Conservation (phyloP, 2,888 invertebrate genomes). For the Aricia artaxerxes region DNA sequence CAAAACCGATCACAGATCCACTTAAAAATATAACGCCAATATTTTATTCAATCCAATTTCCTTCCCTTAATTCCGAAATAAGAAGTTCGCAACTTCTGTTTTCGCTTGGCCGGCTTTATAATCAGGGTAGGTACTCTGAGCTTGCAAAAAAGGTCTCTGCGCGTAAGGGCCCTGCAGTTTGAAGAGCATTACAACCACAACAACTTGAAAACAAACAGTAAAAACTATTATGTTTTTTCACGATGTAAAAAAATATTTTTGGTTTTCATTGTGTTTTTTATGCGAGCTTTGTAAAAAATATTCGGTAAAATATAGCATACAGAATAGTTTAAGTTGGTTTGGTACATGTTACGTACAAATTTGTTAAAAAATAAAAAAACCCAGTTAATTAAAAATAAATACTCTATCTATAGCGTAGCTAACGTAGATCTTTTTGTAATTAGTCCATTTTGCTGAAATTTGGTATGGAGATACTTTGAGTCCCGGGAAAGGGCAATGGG, state of each 20-base stretch:
- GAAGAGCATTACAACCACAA: slow-evolving; percentile 2
- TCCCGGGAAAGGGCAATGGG: too few species aligned
- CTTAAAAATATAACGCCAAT: neutral
- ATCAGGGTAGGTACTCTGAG: slow-evolving; percentile 1
- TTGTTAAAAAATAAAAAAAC: neutral
- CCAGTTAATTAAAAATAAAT: too few species aligned
- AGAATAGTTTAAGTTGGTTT: neutral
- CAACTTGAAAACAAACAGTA: slow-evolving; percentile 19
- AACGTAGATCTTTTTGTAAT: too few species aligned
- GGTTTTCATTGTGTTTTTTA: neutral
- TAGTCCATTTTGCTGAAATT: too few species aligned
- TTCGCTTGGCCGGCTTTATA: slow-evolving; percentile 8
- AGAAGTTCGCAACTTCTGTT: neutral
- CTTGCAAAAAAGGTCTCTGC: neutral
- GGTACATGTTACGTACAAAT: neutral
- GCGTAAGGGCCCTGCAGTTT: neutral
- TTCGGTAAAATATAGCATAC: neutral
- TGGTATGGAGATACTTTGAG: too few species aligned
- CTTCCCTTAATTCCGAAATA: neutral
- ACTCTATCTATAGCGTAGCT: too few species aligned
- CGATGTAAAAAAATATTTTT: neutral
- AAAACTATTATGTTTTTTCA: slow-evolving; percentile 8
- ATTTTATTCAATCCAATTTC: neutral
- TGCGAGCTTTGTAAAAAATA: neutral
- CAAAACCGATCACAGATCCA: neutral